phyloP scores from a whole-genome alignment of 64 coral and sea anemone species.

The Trachythela sp. region DNA sequence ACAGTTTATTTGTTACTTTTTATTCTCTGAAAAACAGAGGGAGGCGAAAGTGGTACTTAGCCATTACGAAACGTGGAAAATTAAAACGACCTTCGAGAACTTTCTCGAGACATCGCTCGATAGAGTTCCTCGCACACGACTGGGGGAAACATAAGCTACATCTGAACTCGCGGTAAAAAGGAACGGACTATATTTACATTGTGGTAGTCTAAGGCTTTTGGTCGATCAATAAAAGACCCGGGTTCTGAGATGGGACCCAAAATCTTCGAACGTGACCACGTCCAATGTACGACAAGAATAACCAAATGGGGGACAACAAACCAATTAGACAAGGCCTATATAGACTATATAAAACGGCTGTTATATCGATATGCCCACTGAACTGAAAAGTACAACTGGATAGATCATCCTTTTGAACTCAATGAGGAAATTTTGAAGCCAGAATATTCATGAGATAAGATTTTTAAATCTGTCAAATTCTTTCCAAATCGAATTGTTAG shows the following conservation, averaged over 20 bases:
- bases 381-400: too few relatives aligned
- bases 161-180: neutral
- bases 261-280: neutral
- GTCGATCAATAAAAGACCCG: neutral
- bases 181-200: neutral
- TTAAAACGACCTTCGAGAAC: slow-evolving; percentile 47
- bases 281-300: too few relatives aligned
- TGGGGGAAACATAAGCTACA: neutral
- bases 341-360: too few relatives aligned
- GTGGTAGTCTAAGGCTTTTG: neutral
- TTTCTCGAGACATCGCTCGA: slow-evolving; percentile 23
- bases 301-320: too few relatives aligned
- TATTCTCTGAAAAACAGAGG: neutral
- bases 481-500: too few relatives aligned
- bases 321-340: too few relatives aligned
- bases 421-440: too few relatives aligned
- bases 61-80: slow-evolving; percentile 47
- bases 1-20: slow-evolving; percentile 35
- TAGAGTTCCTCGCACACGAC: slow-evolving; percentile 27
- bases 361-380: too few relatives aligned
- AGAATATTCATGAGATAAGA: too few relatives aligned
- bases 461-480: too few relatives aligned
- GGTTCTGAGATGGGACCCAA: neutral
- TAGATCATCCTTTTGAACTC: too few relatives aligned
- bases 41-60: slow-evolving; percentile 30